These are phyloP conservation scores for Tromatobia lineatoria DNA, from an alignment of 2,888 invertebrate genomes.

Conservation along the genomic window DNA sequence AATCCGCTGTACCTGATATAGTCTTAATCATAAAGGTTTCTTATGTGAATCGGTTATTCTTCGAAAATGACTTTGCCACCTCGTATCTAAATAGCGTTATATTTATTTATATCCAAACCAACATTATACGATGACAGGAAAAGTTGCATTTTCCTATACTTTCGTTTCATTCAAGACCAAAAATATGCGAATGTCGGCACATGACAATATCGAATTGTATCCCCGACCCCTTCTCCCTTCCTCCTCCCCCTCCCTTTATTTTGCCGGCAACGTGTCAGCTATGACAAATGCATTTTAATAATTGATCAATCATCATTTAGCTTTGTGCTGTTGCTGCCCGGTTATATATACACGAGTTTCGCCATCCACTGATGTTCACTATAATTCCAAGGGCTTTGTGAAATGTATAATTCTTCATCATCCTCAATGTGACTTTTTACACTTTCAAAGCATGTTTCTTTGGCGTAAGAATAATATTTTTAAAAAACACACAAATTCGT, in stretches of 20 bases:
- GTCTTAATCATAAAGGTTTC: too few species aligned
- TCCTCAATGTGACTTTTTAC: neutral
- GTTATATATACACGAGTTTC: constrained; percentile 3
- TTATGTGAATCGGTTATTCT: too few species aligned
- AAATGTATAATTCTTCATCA: neutral
- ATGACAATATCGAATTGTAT: neutral
- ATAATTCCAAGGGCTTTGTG: neutral
- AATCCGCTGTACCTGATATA: too few species aligned
- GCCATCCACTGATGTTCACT: neutral
- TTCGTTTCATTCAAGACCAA: neutral
- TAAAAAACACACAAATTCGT: too few species aligned
- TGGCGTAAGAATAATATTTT: too few species aligned
- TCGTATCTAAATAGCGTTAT: too few species aligned
- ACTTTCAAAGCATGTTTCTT: neutral
- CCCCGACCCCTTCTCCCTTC: too few species aligned
- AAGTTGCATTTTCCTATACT: neutral
- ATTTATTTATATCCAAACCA: too few species aligned
- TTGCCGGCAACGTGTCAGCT: neutral
- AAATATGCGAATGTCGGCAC: neutral
- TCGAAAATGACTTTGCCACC: too few species aligned
- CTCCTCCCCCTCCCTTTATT: too few species aligned
- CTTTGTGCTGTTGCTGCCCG: neutral
- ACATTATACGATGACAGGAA: neutral
- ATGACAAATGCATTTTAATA: constrained; percentile 29
- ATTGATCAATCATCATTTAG: constrained; percentile 16